phyloP scores from a whole-genome alignment of 2,797 vertebrate species.

The Acropternis orthonyx region DNA sequence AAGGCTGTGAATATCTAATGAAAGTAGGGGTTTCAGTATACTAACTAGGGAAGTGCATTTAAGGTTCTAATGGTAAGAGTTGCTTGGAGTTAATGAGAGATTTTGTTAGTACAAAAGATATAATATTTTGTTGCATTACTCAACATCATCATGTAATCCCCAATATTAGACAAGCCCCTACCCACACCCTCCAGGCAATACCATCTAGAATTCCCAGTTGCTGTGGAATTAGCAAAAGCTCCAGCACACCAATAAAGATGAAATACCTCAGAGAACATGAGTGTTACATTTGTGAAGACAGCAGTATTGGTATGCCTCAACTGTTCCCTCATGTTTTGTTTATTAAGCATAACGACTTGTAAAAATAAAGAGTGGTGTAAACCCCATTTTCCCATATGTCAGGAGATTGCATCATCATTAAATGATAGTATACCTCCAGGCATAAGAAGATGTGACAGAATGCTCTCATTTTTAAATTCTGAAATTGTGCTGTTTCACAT shows the following conservation, averaged over 20 bases:
- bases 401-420: not conserved
- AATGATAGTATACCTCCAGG: not conserved
- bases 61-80: not conserved
- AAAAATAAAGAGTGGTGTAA: constrained; percentile 2
- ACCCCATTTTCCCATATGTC: not conserved
- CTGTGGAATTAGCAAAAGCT: not conserved
- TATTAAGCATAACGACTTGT: not conserved
- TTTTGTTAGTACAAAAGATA: not conserved
- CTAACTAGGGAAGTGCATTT: not conserved
- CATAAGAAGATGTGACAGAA: not conserved
- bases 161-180: not conserved
- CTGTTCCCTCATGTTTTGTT: not conserved
- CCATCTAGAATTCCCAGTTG: not conserved
- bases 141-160: not conserved
- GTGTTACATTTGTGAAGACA: not conserved
- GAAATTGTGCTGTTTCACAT: not conserved
- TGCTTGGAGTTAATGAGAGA: not conserved
- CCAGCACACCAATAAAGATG: not conserved
- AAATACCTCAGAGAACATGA: not conserved
- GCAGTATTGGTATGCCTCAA: not conserved
- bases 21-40: not conserved
- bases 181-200: not conserved
- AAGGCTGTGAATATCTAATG: not conserved
- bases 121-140: not conserved
- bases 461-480: not conserved